These are phyloP conservation scores for Nomada fucata DNA, from an alignment of 2,888 invertebrate species.

Conservation along the genomic window DNA sequence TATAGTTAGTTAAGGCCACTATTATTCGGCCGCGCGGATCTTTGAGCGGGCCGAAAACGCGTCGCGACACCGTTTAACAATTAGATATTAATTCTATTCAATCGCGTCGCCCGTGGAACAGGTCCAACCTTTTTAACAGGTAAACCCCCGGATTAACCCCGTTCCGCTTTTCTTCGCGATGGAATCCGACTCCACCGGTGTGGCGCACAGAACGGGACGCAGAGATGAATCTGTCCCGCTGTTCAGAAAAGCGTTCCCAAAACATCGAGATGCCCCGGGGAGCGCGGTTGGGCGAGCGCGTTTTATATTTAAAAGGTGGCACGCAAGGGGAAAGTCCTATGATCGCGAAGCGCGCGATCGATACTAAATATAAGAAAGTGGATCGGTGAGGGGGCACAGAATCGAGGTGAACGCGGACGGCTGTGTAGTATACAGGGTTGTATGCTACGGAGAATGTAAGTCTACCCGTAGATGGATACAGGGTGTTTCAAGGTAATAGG, in stretches of 20 bases:
- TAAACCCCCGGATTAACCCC: constrained; percentile 69
- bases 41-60: constrained; percentile 69
- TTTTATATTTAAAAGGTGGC: constrained; percentile 52
- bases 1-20: constrained; percentile 79
- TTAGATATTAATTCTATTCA: constrained; percentile 79
- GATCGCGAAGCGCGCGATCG: constrained; percentile 39
- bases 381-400: not conserved
- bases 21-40: constrained; percentile 72
- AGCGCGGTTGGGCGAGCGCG: constrained; percentile 8
- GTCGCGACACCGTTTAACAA: constrained; percentile 67
- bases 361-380: constrained; percentile 53
- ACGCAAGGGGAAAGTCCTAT: constrained; percentile 49
- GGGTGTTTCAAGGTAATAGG: too few relatives aligned
- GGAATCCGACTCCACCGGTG: constrained; percentile 57
- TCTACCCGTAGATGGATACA: too few relatives aligned
- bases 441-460: too few relatives aligned
- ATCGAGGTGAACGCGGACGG: not conserved
- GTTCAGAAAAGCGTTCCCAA: constrained; percentile 40
- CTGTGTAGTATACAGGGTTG: too few relatives aligned
- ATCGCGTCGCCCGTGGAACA: constrained; percentile 31
- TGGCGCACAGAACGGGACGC: constrained; percentile 5
- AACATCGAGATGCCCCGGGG: constrained; percentile 23
- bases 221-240: constrained; percentile 64
- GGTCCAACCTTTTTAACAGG: constrained; percentile 37
- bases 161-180: constrained; percentile 19